Evolutionary conservation across 2,797 vertebrate genomes (phyloP).

Genomic region (Cheirogaleus major): DNA sequence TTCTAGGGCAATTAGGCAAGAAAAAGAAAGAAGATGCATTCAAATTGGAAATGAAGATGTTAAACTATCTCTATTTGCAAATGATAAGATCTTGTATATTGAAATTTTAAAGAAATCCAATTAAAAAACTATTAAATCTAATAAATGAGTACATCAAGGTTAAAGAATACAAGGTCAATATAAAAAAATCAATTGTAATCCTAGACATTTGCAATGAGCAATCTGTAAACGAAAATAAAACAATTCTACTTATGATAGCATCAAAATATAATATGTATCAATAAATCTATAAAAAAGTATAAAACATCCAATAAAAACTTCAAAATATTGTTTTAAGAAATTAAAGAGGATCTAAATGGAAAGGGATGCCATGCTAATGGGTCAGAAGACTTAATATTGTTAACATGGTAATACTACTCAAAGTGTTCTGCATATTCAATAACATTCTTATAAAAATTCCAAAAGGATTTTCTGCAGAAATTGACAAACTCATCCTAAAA

Average conservation of each 20-base stretch:
- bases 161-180: background rate
- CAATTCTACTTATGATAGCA: background rate
- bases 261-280: background rate
- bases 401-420: background rate
- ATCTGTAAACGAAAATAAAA: background rate
- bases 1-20: background rate
- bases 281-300: background rate
- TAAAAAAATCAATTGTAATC: background rate
- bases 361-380: background rate
- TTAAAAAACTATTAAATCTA: background rate
- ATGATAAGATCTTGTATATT: background rate
- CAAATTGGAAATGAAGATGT: background rate
- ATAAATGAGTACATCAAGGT: background rate
- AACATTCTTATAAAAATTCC: background rate
- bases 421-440: background rate
- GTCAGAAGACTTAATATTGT: background rate
- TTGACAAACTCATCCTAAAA: background rate
- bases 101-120: background rate
- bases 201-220: background rate
- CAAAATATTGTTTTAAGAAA: background rate
- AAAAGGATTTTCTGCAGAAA: background rate
- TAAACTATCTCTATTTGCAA: background rate
- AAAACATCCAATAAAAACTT: background rate
- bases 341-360: background rate
- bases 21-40: background rate